Conservation (phyloP, 2,797 vertebrate species). For the Betta splendens region DNA sequence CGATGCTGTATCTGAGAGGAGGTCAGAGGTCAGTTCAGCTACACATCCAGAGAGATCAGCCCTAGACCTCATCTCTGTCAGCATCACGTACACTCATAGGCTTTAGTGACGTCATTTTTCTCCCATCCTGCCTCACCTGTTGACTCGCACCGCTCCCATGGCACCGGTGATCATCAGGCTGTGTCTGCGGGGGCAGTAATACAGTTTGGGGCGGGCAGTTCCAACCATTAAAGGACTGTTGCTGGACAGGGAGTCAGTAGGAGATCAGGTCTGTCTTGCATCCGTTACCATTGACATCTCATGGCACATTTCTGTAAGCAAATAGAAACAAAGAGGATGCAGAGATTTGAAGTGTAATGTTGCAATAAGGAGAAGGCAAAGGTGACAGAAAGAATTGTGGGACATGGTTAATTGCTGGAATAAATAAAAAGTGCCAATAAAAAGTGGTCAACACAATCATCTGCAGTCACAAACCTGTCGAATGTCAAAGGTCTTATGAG, state of each 20-base stretch:
- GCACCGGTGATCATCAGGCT: slow-evolving; percentile 79
- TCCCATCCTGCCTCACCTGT: slow-evolving; percentile 74
- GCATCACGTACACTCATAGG: neutral
- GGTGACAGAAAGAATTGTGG: too few relatives aligned
- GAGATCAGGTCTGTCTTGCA: slow-evolving; percentile 61
- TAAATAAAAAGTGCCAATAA: too few relatives aligned
- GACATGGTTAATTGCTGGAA: too few relatives aligned
- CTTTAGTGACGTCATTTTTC: slow-evolving; percentile 7
- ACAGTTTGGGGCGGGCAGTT: slow-evolving; percentile 72
- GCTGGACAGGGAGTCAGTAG: slow-evolving; percentile 53
- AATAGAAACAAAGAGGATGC: slow-evolving; percentile 12
- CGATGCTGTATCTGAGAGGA: slow-evolving; percentile 87
- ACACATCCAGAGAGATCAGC: too few relatives aligned
- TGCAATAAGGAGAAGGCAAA: too few relatives aligned
- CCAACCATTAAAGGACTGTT: slow-evolving; percentile 80
- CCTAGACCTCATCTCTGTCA: neutral
- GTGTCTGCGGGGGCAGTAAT: slow-evolving; percentile 78
- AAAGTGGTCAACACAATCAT: too few relatives aligned
- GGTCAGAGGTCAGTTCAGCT: neutral
- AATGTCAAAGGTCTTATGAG: neutral
- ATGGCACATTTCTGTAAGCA: slow-evolving; percentile 59
- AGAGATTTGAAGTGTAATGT: too few relatives aligned
- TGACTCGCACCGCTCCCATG: slow-evolving; percentile 88
- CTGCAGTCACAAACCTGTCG: neutral
- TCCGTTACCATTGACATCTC: slow-evolving; percentile 42